A percentile compares a stretch with the other conserved stretches of the same genome.
Conservation (phyloP, 2,888 invertebrate genomes). For the Diplazon laetatorius region DNA sequence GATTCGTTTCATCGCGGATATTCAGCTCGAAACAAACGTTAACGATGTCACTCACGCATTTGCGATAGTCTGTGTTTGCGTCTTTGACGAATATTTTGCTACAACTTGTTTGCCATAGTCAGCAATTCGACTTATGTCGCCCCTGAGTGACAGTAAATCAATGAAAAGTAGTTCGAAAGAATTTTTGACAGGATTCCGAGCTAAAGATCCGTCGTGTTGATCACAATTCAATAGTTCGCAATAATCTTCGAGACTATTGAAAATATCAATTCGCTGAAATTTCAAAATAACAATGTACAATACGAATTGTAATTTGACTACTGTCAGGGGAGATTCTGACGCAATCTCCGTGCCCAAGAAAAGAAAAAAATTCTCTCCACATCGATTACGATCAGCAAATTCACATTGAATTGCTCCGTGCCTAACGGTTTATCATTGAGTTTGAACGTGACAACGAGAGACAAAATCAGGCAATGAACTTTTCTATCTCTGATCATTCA, state of each 20-base stretch:
- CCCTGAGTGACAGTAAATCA: no score
- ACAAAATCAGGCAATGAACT: constrained; percentile 30
- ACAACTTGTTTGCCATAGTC: not conserved
- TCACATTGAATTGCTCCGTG: not conserved
- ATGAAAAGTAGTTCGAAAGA: no score
- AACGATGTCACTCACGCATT: not conserved
- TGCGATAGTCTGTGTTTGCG: no score
- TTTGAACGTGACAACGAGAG: constrained; percentile 30
- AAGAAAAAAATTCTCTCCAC: constrained; percentile 7
- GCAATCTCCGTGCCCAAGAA: constrained; percentile 25
- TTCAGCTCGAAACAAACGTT: not conserved
- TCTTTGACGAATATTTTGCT: not conserved
- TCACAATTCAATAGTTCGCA: constrained; percentile 5
- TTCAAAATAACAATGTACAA: no score
- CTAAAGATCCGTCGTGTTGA: no score
- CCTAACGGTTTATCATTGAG: constrained; percentile 9
- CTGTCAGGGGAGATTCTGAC: no score
- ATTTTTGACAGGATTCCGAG: no score
- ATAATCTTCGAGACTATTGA: constrained; percentile 13
- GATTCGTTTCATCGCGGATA: constrained; percentile 22
- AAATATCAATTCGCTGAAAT: no score
- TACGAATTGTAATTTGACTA: no score
- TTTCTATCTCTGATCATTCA: constrained; percentile 11
- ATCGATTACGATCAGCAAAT: constrained; percentile 13
- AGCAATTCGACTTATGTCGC: no score